Evolutionary conservation across 2,113 vertebrate species (phyloP), one percentile per base, ranked within the genome.

Genomic region (Halichoerus grypus): DNA sequence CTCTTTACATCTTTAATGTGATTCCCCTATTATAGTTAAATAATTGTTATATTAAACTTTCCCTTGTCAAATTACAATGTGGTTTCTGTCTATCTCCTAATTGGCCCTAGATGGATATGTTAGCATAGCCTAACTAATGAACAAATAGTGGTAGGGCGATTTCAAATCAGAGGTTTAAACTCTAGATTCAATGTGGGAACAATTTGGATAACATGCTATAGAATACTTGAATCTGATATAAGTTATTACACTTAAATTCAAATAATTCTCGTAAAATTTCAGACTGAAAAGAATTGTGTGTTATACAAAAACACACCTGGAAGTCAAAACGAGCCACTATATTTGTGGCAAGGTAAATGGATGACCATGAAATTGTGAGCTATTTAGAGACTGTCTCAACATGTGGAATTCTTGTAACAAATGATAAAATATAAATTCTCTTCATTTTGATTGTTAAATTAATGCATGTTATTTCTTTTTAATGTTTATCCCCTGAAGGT

Each of bases 211-310:
- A 69, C 14, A 46, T 61, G 21, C 26, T 51, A 28, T 5, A 72
- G 59, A 26, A 65, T 49, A 79, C 7, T 79, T 24, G 49, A 88
- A 83, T 53, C 1, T 55, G 61, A 51, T 57, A 1, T 46, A 39
- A 76, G 7, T 85, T 72, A 51, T 39, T 57, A 77, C 51, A 82
- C 4, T 57, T 74, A 91, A 81, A 21, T 55, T 81, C 36, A 86
- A 74, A 61, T 87, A 36, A 59, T 21, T 91, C 42, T 76, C 36
- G 3, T 74, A 67, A 95, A 95, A 81, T 95, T 95, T 31, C 49
- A 80, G 86, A 76, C 81, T 13, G 4, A 33, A 85, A 88, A 55
- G 5, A 63, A 85, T 84, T 65, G 3, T 80, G 0, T 13, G 74
- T 63, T 82, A 36, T 36, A 71, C 49, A 28, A 42, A 88, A 82